These are phyloP conservation scores for Onychostruthus taczanowskii DNA, from an alignment of 2,113 vertebrate species.

Conservation along the genomic window DNA sequence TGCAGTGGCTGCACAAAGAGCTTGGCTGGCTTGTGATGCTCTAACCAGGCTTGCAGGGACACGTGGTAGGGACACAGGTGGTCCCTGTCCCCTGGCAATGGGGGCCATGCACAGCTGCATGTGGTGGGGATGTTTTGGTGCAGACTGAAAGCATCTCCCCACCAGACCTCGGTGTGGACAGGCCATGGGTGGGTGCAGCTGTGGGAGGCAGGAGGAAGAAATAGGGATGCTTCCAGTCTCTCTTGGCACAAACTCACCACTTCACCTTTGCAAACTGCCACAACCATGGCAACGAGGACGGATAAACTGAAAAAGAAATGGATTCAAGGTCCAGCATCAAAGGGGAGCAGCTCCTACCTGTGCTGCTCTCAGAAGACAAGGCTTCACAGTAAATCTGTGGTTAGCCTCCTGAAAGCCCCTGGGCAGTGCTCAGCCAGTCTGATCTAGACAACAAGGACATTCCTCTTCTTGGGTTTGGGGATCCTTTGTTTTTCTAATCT, in stretches of 20 bases:
- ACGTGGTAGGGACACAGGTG: not conserved
- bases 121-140: not conserved
- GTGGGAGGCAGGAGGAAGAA: not conserved
- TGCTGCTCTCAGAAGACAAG: not conserved
- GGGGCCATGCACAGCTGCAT: rapidly evolving
- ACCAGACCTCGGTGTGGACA: rapidly evolving
- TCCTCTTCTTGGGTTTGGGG: not conserved
- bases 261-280: not conserved
- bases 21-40: not conserved
- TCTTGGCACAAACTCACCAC: not conserved
- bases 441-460: not conserved
- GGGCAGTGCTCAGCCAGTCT: not conserved
- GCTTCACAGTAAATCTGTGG: not conserved
- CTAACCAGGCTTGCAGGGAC: not conserved
- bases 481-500: not conserved
- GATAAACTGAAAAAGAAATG: not conserved
- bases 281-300: not conserved
- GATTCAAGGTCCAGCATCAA: conserved; percentile 4
- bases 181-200: not conserved
- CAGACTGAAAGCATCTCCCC: not conserved
- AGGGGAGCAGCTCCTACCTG: not conserved
- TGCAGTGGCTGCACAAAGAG: not conserved
- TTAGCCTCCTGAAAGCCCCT: not conserved
- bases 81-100: rapidly evolving
- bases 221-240: not conserved